Evolutionary conservation across 2,888 invertebrate species (phyloP), one percentile per base, ranked within the genome.

Genomic region (Bedellia somnulentella): DNA sequence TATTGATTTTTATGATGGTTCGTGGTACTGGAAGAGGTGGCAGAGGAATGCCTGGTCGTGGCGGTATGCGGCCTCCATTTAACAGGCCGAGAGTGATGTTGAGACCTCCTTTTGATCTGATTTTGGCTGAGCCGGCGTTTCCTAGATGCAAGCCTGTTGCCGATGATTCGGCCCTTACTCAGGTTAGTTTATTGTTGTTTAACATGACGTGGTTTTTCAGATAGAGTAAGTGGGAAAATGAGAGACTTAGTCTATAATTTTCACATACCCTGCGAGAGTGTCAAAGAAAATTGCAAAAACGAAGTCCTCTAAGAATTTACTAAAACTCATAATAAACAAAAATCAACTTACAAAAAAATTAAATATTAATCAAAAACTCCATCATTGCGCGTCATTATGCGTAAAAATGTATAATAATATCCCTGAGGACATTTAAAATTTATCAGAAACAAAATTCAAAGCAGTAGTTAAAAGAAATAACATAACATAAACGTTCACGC

Each of bases 111-210:
- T 93, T 94, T 46, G 94, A 94, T 54, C 71, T 92, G 35, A 86
- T 89, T 2, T 67, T 93, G 17, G 93, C 93, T 35, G 96, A 96
- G 54, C 85, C 87, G 23, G 85, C 88, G 1, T 97, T 97, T 52
- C 94, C 93, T 0, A 80, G 90, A 43, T 90, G 91, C 9, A 75
- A 75, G 42, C 82, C 92, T 0, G 81, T 82, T 0, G 80, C 87
- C 0, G 96, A 96, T 47, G 97, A 97, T 54, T 80, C 89, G 2
- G 81, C 85, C 0, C 81, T 95, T 22, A 92, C 93, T 11, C 84
- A 87, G 71, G 88, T 87, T 70, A 45, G 4, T 14, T 11, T 4
- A 10, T 24, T 24, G 29, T 35, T 9, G 5, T 4, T 24, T 12
- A n/a, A n/a, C n/a, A n/a, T n/a, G n/a, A n/a, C n/a, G n/a, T n/a